phyloP scores from a whole-genome alignment of 2,888 invertebrate species.

The Rhagonycha lutea region DNA sequence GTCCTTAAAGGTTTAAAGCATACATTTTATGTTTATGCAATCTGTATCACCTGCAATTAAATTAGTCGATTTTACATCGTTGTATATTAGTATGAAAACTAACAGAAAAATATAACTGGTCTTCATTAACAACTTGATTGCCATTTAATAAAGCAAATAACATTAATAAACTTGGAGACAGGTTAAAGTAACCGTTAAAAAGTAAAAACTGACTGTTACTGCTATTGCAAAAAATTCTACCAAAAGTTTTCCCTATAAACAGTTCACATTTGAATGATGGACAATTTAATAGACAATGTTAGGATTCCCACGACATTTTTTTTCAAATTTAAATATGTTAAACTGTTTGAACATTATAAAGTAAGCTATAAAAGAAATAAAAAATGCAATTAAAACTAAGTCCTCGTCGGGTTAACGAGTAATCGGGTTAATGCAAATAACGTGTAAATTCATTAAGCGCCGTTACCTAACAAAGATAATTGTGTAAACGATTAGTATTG shows the following conservation, averaged over 20 bases:
- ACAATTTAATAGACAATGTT: neutral
- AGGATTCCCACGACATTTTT: neutral
- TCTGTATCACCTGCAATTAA: neutral
- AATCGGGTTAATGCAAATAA: neutral
- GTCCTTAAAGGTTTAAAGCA: too few species aligned
- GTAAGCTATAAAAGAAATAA: neutral
- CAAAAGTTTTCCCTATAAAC: neutral
- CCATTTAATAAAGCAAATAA: neutral
- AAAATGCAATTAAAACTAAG: neutral
- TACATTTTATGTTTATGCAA: neutral
- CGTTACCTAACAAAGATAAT: neutral
- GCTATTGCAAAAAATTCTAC: neutral
- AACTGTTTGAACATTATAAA: neutral
- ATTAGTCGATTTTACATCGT: neutral
- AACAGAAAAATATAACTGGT: neutral
- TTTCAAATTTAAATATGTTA: neutral
- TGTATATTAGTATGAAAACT: neutral
- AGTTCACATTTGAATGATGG: neutral
- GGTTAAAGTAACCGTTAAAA: neutral
- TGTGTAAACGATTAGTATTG: neutral
- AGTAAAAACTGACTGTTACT: neutral
- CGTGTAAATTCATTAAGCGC: neutral
- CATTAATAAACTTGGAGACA: neutral
- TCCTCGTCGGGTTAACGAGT: neutral
- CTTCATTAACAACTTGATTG: neutral